Conservation (phyloP, 2,888 invertebrate genomes). For the Trichogramma evanescens region DNA sequence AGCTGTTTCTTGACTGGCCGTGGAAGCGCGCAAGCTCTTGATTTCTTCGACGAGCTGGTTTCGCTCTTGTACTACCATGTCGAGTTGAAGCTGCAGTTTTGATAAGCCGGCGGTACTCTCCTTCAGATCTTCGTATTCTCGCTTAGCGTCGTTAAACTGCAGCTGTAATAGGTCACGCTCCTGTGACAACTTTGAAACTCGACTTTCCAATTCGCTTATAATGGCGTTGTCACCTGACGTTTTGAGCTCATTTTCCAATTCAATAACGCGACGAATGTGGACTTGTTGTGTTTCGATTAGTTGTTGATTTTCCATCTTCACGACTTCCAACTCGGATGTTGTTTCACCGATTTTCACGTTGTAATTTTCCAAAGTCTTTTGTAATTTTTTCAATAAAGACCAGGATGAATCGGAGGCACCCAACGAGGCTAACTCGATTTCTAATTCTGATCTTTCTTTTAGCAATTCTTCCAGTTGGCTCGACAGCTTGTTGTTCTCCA, state of each 20-base stretch:
- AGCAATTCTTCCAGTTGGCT: constrained; percentile 15
- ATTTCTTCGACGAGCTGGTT: constrained; percentile 18
- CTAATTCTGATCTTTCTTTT: background rate
- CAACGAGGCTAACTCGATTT: constrained; percentile 7
- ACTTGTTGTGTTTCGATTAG: constrained; percentile 24
- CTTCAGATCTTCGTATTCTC: constrained; percentile 27
- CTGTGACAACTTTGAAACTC: constrained; percentile 21
- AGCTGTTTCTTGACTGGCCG: constrained; percentile 10
- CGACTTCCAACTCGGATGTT: constrained; percentile 10
- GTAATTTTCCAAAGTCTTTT: constrained; percentile 1
- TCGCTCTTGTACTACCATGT: constrained; percentile 23
- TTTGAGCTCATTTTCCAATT: constrained; percentile 28
- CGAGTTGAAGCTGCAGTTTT: constrained; percentile 26
- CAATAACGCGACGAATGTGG: constrained; percentile 23
- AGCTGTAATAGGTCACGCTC: constrained; percentile 33
- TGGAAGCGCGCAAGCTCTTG: constrained; percentile 6
- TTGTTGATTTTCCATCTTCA: constrained; percentile 24
- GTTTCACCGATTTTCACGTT: background rate
- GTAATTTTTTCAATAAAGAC: background rate
- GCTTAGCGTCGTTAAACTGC: constrained; percentile 31
- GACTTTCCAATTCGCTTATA: constrained; percentile 24
- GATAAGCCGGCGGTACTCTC: constrained; percentile 17
- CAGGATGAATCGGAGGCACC: too few relatives aligned
- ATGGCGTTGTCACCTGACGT: constrained; percentile 22
- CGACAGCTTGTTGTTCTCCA: constrained; percentile 17